Conservation (phyloP, 2,888 invertebrate species). For the Thecophora atra region DNA sequence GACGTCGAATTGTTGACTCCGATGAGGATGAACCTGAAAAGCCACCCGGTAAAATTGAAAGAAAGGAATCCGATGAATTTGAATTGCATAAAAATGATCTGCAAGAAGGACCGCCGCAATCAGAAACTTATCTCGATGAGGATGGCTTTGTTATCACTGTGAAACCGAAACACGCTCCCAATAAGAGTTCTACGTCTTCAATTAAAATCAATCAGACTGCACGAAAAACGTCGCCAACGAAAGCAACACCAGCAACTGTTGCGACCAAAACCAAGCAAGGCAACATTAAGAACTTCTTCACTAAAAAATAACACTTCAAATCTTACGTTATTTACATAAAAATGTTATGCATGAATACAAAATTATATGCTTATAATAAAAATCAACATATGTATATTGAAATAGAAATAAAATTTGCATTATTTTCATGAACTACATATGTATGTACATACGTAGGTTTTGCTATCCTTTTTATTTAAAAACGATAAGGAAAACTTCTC, state of each 20-base stretch:
- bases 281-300: constrained; percentile 61
- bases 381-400: no score
- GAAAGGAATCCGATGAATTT: constrained; percentile 35
- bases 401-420: no score
- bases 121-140: constrained; percentile 61
- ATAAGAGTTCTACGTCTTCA: constrained; percentile 46
- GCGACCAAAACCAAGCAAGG: constrained; percentile 58
- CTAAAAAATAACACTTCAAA: constrained; percentile 51
- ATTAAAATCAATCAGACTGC: constrained; percentile 33
- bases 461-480: no score
- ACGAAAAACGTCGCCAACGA: constrained; percentile 36
- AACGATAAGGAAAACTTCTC: no score
- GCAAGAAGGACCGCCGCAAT: constrained; percentile 42
- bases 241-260: constrained; percentile 39
- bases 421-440: no score
- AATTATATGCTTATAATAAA: no score
- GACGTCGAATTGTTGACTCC: constrained; percentile 60
- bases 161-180: constrained; percentile 50
- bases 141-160: constrained; percentile 62
- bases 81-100: constrained; percentile 40
- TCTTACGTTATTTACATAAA: no score
- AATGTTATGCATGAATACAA: no score
- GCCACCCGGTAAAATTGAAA: constrained; percentile 47
- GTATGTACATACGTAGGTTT: no score
- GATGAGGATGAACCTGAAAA: constrained; percentile 52